Percentiles rank a stretch among this genome's conserved stretches.
Conservation (phyloP, 2,797 vertebrate species). For the Channallabes apus region DNA sequence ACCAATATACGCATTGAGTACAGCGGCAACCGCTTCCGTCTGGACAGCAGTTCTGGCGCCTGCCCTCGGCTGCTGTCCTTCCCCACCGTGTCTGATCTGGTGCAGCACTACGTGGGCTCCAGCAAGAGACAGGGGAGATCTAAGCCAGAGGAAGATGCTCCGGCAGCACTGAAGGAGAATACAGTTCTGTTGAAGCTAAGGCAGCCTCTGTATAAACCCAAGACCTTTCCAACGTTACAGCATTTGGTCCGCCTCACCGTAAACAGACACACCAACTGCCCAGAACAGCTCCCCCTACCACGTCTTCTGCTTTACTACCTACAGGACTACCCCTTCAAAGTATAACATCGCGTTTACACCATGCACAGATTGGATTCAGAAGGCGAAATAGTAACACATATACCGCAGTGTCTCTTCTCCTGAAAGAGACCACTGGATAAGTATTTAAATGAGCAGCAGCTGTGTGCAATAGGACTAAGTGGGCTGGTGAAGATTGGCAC, state of each 20-base stretch:
- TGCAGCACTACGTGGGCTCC: conserved; percentile 85
- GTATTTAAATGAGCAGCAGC: background rate
- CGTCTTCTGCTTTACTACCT: conserved; percentile 82
- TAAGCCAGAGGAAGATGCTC: conserved; percentile 49
- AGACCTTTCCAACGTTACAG: conserved; percentile 84
- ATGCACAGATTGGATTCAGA: background rate
- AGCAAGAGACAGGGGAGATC: conserved; percentile 66
- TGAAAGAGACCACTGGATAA: conserved; percentile 6
- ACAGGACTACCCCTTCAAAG: conserved; percentile 89
- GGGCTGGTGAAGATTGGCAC: background rate
- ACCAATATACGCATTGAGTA: conserved; percentile 93
- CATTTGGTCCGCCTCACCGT: conserved; percentile 88
- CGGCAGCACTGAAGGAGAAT: conserved; percentile 64
- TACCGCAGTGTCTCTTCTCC: background rate
- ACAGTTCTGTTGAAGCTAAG: conserved; percentile 83
- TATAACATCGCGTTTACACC: conserved; percentile 67
- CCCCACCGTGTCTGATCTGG: conserved; percentile 85
- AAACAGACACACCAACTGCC: conserved; percentile 75
- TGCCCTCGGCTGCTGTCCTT: conserved; percentile 86
- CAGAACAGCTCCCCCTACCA: conserved; percentile 84
- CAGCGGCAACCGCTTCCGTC: conserved; percentile 81
- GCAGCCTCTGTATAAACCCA: conserved; percentile 76
- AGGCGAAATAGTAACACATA: background rate
- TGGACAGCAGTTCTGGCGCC: conserved; percentile 84
- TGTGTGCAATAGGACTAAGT: background rate